Conservation (phyloP, 2,888 invertebrate species). For the Tenthredo mesomela region DNA sequence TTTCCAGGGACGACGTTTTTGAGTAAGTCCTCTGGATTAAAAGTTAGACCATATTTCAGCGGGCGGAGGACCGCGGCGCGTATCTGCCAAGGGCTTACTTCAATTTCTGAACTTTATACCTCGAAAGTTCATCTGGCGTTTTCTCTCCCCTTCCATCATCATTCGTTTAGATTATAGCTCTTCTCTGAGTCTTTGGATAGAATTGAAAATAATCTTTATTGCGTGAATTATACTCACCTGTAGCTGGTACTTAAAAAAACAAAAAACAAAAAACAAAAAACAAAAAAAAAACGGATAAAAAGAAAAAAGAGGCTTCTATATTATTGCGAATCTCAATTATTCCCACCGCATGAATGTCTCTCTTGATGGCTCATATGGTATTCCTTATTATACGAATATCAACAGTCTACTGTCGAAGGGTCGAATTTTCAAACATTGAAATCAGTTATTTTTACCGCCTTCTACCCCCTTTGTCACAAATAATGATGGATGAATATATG, state of each 20-base stretch:
- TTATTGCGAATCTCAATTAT: not conserved
- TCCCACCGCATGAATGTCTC: not conserved
- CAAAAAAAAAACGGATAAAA: not conserved
- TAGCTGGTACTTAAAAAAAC: not conserved
- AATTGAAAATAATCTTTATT: conserved; percentile 15
- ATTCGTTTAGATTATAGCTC: conserved; percentile 10
- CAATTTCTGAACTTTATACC: conserved; percentile 50
- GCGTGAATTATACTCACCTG: not conserved
- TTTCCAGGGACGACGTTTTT: conserved; percentile 36
- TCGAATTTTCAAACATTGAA: conserved; percentile 25
- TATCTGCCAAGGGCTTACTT: conserved; percentile 47
- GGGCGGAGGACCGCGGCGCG: conserved; percentile 27
- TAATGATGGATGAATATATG: conserved; percentile 41
- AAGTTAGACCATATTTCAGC: conserved; percentile 48
- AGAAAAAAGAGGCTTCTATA: not conserved
- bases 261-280: no score
- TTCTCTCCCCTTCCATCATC: conserved; percentile 32
- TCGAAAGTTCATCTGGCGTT: conserved; percentile 28
- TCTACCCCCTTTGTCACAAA: not conserved
- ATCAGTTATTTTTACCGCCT: conserved; percentile 9
- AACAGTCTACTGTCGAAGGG: not conserved
- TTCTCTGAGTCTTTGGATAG: not conserved
- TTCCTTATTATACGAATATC: not conserved
- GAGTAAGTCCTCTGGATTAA: conserved; percentile 49
- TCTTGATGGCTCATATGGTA: not conserved